These are phyloP conservation scores for Priocnemis perturbator DNA, from an alignment of 2,888 invertebrate genomes.

Conservation along the genomic window DNA sequence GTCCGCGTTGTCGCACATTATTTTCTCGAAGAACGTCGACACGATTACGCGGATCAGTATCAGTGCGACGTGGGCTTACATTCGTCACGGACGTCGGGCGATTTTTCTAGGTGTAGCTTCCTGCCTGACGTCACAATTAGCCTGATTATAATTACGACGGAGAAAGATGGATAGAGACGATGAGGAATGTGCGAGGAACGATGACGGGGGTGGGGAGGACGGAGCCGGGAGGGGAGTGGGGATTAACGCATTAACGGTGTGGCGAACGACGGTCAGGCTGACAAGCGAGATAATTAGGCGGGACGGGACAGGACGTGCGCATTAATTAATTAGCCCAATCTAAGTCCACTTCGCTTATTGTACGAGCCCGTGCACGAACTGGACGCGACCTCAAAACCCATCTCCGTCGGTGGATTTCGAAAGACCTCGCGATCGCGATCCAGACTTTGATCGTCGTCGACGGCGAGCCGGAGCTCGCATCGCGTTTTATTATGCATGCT, in stretches of 20 bases:
- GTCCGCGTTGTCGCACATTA: background rate
- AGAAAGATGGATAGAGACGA: slow-evolving; percentile 44
- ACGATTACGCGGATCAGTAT: slow-evolving; percentile 31
- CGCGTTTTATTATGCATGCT: too few relatives aligned
- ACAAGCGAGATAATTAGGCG: slow-evolving; percentile 74
- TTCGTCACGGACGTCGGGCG: slow-evolving; percentile 29
- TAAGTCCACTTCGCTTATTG: slow-evolving; percentile 72
- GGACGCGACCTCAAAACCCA: slow-evolving; percentile 63
- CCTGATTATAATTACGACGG: slow-evolving; percentile 72
- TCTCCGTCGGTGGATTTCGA: slow-evolving; percentile 47
- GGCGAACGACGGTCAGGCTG: slow-evolving; percentile 64
- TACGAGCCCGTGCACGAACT: slow-evolving; percentile 59
- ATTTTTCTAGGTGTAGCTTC: slow-evolving; percentile 73
- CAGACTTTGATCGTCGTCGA: background rate
- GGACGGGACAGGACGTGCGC: slow-evolving; percentile 74
- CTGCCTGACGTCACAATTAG: slow-evolving; percentile 74
- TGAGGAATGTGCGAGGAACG: slow-evolving; percentile 37
- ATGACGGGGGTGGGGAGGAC: slow-evolving; percentile 1
- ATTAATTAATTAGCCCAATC: slow-evolving; percentile 75
- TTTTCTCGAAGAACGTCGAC: slow-evolving; percentile 5
- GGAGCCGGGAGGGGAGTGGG: slow-evolving; percentile 19
- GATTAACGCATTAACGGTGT: slow-evolving; percentile 61
- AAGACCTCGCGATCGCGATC: slow-evolving; percentile 11
- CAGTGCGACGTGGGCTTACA: slow-evolving; percentile 41
- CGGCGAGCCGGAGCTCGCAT: background rate